Evolutionary conservation across 2,113 vertebrate genomes (phyloP), one percentile per base, ranked within the genome.

Genomic region (Chitala chitala): DNA sequence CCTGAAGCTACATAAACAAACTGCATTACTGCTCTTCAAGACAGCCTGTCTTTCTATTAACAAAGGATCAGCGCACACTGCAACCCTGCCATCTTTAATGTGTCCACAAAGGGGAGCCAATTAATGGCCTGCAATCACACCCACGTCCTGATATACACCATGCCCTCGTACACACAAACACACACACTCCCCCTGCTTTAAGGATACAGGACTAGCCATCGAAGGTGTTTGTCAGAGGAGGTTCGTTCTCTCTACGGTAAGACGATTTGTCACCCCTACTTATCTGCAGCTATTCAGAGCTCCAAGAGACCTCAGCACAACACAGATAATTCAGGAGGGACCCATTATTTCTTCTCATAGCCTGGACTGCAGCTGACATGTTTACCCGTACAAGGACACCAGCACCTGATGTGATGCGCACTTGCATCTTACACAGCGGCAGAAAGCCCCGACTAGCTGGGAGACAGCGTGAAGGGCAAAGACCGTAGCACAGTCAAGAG

Each of bases 191-290:
- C 4, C 53, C 53, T 6, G 6, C 15, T 7, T 3, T 6, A 55
- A 55, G 15, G 3, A 2, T n/a, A 4, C 33, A 13, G 51, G 48
- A 20, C 29, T 54, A 12, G n/a, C 17, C 13, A 55, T 7, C 13
- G 20, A 54, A 55, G 69, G 22, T 73, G 76, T 79, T 76, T 76
- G 76, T 75, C 59, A 51, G 53, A 48, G 50, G 20, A 78, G 55
- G 77, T 78, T 80, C 70, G 65, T 72, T 48, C 68, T 78, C 69
- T 20, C 51, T 48, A 82, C 69, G 56, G 63, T 76, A 80, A 81
- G 77, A 80, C 72, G 75, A 86, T 88, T 84, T 80, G 82, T 88
- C 87, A 84, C 72, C 64, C 76, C 70, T 79, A 69, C 82, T 89
- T 88, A 88, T 88, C 87, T 87, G 55, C 61, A 71, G 71, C 78